Percentiles rank a stretch among this genome's conserved stretches.
These are phyloP conservation scores for Serilophus lunatus DNA, from an alignment of 2,113 vertebrate genomes.

Conservation along the genomic window DNA sequence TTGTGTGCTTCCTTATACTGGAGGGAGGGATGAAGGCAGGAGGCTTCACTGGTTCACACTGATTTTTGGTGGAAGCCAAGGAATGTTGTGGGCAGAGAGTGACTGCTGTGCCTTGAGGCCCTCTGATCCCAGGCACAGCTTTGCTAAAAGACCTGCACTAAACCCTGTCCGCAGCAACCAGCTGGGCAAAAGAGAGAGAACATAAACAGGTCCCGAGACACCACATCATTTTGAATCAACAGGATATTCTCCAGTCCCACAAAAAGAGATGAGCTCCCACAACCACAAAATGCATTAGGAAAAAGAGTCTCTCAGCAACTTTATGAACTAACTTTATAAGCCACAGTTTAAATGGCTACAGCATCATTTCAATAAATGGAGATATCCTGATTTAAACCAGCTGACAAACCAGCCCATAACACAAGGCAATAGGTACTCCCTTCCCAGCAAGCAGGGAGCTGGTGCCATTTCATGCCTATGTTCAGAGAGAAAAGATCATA, in stretches of 20 bases:
- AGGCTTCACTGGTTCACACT: fast-evolving
- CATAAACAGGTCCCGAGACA: neutral
- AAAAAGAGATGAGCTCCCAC: neutral
- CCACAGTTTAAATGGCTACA: neutral
- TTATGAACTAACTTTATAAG: conserved; percentile 41
- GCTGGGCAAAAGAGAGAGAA: neutral
- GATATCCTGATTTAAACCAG: conserved; percentile 44
- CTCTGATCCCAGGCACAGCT: neutral
- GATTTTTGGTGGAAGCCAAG: neutral
- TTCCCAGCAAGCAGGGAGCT: neutral
- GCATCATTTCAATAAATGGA: neutral
- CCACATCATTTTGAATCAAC: neutral
- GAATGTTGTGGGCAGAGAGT: neutral
- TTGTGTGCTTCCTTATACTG: neutral
- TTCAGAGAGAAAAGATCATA: conserved; percentile 6
- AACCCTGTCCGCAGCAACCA: neutral
- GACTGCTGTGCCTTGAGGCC: neutral
- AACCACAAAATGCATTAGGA: neutral
- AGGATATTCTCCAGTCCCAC: neutral
- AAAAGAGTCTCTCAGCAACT: conserved; percentile 2
- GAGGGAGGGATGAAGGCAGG: neutral
- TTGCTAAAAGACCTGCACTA: neutral
- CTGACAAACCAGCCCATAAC: neutral
- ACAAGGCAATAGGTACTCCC: neutral
- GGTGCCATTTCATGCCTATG: neutral